A percentile compares a stretch with the other conserved stretches of the same genome.
Conservation (phyloP, 2,888 invertebrate species). For the Cepaea hortensis region DNA sequence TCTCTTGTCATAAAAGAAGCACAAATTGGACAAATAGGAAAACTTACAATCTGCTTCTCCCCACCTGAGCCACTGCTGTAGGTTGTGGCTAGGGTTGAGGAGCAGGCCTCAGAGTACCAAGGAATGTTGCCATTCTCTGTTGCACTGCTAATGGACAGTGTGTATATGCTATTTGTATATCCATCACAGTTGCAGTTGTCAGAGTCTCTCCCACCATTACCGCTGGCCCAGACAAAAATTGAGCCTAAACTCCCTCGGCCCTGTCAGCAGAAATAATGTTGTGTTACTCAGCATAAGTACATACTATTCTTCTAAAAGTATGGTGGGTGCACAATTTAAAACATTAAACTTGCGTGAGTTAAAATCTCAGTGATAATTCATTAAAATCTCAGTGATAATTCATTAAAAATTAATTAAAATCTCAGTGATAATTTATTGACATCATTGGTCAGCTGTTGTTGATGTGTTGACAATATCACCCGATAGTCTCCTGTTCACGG, state of each 20-base stretch:
- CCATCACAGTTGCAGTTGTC: slow-evolving; percentile 98
- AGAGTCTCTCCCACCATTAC: slow-evolving; percentile 94
- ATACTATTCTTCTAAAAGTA: no score
- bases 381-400: no score
- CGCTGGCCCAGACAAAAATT: slow-evolving; percentile 99
- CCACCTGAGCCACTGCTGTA: slow-evolving; percentile 96
- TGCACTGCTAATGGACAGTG: slow-evolving; percentile 93
- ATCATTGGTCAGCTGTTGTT: no score
- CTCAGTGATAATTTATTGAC: no score
- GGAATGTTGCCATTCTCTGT: slow-evolving; percentile 84
- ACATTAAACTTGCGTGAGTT: no score
- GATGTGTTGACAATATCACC: no score
- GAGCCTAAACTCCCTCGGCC: slow-evolving; percentile 95
- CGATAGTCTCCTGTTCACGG: no score
- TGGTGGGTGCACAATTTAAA: no score
- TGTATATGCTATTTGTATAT: slow-evolving; percentile 99
- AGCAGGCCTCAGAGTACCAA: slow-evolving; percentile 96
- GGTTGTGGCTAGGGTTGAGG: slow-evolving; percentile 97
- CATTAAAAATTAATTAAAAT: no score
- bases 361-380: no score
- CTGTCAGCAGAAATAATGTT: slow-evolving; percentile 76
- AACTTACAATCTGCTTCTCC: slow-evolving; percentile 78
- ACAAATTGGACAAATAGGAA: not conserved
- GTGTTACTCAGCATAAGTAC: no score
- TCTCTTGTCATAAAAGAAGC: not conserved